Percentiles rank a stretch among this genome's conserved stretches.
Conservation (phyloP, 30 jellyfish, hydroid and myxozoan genomes). For the Chironex yamaguchii region DNA sequence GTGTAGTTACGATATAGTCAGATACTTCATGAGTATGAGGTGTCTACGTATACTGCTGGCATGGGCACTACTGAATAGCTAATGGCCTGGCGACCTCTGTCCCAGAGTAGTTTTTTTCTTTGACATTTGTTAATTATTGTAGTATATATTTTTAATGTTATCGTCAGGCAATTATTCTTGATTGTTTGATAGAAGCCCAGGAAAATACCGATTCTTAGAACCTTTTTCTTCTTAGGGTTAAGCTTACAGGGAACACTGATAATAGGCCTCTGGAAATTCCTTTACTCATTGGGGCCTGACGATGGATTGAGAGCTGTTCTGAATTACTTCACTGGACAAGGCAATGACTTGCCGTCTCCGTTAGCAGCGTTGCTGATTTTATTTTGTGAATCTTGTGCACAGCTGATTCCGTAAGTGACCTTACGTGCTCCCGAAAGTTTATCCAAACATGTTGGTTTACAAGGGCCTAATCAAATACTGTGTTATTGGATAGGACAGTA, state of each 20-base stretch:
- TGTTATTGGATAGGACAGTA: too few relatives aligned
- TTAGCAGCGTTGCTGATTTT: constrained; percentile 80
- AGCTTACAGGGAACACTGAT: constrained; percentile 86
- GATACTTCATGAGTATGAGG: too few relatives aligned
- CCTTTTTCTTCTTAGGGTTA: constrained; percentile 64
- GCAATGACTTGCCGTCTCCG: constrained; percentile 74
- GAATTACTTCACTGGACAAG: constrained; percentile 80
- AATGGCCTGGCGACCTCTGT: too few relatives aligned
- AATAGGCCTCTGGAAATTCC: constrained; percentile 90
- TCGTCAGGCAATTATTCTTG: background rate
- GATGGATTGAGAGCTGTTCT: constrained; percentile 92
- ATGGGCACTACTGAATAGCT: too few relatives aligned
- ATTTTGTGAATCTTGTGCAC: constrained; percentile 92
- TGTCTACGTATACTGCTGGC: too few relatives aligned
- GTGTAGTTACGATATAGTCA: too few relatives aligned
- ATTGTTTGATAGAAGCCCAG: too few relatives aligned
- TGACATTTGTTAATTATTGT: too few relatives aligned
- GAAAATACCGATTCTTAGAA: background rate
- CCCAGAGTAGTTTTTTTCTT: too few relatives aligned
- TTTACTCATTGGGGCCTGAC: constrained; percentile 96
- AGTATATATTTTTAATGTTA: too few relatives aligned
- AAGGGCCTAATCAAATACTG: background rate
- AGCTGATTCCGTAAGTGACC: constrained; percentile 83
- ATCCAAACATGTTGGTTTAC: background rate
- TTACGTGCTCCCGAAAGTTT: background rate